phyloP scores from a whole-genome alignment of 2,888 invertebrate genomes.

The Xestia sexstrigata region DNA sequence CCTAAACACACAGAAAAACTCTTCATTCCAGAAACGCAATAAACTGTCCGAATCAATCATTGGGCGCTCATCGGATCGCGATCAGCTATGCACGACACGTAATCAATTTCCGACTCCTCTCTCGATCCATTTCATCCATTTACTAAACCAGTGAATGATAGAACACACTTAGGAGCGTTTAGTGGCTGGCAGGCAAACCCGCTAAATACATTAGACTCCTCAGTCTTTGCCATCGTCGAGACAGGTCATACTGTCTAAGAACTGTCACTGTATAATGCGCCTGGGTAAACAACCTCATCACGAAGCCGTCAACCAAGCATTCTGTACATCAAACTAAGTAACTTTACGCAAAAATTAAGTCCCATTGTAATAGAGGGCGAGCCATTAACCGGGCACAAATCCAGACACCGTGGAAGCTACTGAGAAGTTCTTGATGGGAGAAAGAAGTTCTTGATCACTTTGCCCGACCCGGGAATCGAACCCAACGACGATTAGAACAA shows the following conservation, averaged over 20 bases:
- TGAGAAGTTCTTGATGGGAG: too few species aligned
- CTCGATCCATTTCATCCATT: conserved; percentile 27
- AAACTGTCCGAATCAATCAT: conserved; percentile 45
- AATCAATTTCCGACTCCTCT: conserved; percentile 50
- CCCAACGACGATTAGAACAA: background rate
- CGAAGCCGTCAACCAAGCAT: too few species aligned
- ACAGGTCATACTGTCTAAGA: background rate
- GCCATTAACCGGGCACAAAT: too few species aligned
- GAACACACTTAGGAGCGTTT: conserved; percentile 34
- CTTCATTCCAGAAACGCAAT: conserved; percentile 35
- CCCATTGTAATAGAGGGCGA: too few species aligned
- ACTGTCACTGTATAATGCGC: background rate
- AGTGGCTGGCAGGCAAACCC: background rate
- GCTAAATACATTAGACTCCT: conserved; percentile 24
- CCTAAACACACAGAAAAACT: conserved; percentile 22
- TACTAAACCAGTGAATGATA: conserved; percentile 34
- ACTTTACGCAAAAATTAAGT: too few species aligned
- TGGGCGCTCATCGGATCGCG: conserved; percentile 26
- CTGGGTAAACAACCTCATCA: too few species aligned
- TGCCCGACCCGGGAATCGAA: background rate
- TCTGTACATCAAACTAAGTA: too few species aligned
- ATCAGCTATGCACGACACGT: conserved; percentile 59
- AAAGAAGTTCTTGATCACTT: background rate
- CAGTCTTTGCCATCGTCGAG: background rate
- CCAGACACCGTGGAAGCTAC: too few species aligned